Base-by-base conservation (phyloP, 2,797 vertebrate species). In the Potorous gilbertii region DNA sequence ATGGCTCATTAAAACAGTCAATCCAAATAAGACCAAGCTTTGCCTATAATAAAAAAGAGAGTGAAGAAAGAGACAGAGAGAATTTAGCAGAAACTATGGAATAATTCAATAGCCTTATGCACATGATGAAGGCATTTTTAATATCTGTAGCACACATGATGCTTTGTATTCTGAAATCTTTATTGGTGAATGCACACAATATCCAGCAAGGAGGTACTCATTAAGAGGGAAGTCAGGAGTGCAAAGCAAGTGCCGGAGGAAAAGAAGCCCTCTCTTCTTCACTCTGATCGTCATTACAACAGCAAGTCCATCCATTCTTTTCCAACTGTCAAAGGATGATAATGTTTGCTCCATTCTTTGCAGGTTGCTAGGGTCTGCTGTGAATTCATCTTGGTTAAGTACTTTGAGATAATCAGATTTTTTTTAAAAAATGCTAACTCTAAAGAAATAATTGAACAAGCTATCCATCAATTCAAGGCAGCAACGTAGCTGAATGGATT, bases 401-500 rank as follows among this genome's bases (percentile, higher is more conserved):
- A 95, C 95, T 92, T 94, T 55, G 92, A 87, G 40, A 40, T 52
- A 94, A 24, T 87, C 95, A 40, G 92, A 55, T 46, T 57, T 24
- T 52, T 95, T 92, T 52, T 52, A 52, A 52, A 92, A 94, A 95
- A 90, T 56, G 55, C 18, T 95, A 96, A 95, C 93, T 92, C 93
- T 91, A 93, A 97, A 95, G 55, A 57, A 93, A 93, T 57, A 97
- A 95, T 91, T 34, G n/a, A 95, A 34, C 94, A 87, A 96, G 95
- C 57, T 56, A 96, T 96, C 90, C 91, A 46, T 81, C 95, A 96
- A 92, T 46, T 94, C 59, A 93, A 87, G 74, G 54, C 54, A 96
- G 34, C 29, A 81, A 91, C 56, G 54, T 95, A 92, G 93, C 0
- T 90, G 91, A 97, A 94, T 93, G 92, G 87, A 93, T 2, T 93